Evolutionary conservation across 2,888 invertebrate species (phyloP).

Genomic region (Nomada flava): DNA sequence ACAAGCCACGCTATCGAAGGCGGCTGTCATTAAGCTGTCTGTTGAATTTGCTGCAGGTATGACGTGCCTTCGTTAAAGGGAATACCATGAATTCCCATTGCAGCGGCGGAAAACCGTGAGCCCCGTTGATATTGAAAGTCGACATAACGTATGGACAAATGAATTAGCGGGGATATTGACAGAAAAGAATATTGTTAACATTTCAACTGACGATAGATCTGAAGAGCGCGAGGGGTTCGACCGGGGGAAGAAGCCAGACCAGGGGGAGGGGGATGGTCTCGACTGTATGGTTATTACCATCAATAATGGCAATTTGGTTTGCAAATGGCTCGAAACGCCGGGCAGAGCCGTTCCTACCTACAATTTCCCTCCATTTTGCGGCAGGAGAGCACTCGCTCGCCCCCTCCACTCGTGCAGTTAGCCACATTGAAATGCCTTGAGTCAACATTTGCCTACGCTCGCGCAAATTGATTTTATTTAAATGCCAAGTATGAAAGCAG

Average conservation of each 20-base stretch:
- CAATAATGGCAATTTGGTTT: constrained; percentile 84
- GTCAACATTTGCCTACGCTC: constrained; percentile 83
- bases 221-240: constrained; percentile 56
- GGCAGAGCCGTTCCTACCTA: constrained; percentile 79
- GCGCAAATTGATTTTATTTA: constrained; percentile 83
- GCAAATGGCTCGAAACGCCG: constrained; percentile 80
- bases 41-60: neutral
- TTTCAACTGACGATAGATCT: constrained; percentile 68
- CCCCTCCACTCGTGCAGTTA: constrained; percentile 77
- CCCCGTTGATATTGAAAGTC: constrained; percentile 14
- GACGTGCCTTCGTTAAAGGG: neutral
- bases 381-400: constrained; percentile 72
- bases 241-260: constrained; percentile 41
- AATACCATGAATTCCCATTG: neutral
- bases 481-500: constrained; percentile 80
- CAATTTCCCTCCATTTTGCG: constrained; percentile 82
- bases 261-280: constrained; percentile 63
- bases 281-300: constrained; percentile 83
- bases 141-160: constrained; percentile 18
- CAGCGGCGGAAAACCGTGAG: constrained; percentile 21
- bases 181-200: constrained; percentile 72
- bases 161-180: constrained; percentile 55
- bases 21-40: neutral
- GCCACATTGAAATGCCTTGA: constrained; percentile 82
- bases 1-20: neutral